A percentile compares a stretch with the other conserved stretches of the same genome.
Evolutionary conservation across 2,888 invertebrate genomes (phyloP).

Genomic region (Drosophila vallismaia): DNA sequence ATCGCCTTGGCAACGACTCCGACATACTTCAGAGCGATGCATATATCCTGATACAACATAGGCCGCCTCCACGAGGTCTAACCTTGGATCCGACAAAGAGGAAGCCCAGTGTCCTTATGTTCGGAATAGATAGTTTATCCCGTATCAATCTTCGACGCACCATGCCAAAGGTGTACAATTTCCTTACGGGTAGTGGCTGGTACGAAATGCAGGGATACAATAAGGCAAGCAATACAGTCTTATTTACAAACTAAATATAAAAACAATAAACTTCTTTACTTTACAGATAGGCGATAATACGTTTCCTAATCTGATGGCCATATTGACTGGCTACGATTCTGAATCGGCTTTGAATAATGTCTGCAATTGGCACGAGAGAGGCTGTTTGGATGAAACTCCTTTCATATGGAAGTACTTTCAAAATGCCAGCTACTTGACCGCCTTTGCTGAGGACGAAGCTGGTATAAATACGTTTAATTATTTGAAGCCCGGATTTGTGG

Average conservation of each 20-base stretch:
- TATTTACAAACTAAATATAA: background rate
- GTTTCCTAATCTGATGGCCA: slow-evolving; percentile 93
- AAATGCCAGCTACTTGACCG: slow-evolving; percentile 88
- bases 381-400: slow-evolving; percentile 87
- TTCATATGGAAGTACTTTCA: slow-evolving; percentile 91
- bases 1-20: slow-evolving; percentile 45
- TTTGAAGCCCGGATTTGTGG: slow-evolving; percentile 87
- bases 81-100: slow-evolving; percentile 35
- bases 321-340: slow-evolving; percentile 87
- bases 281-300: slow-evolving; percentile 92
- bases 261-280: background rate
- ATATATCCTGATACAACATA: slow-evolving; percentile 49
- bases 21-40: slow-evolving; percentile 61
- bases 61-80: slow-evolving; percentile 4
- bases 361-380: slow-evolving; percentile 84
- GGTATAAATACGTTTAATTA: slow-evolving; percentile 86
- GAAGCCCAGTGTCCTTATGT: slow-evolving; percentile 84
- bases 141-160: slow-evolving; percentile 90
- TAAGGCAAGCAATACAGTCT: slow-evolving; percentile 84
- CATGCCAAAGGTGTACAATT: slow-evolving; percentile 88
- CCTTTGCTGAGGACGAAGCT: slow-evolving; percentile 90
- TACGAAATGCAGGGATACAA: slow-evolving; percentile 89
- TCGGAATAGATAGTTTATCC: slow-evolving; percentile 94
- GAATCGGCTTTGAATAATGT: slow-evolving; percentile 82
- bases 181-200: slow-evolving; percentile 87